Conservation (phyloP, 2,113 vertebrate genomes). For the Copsychus sechellarum region DNA sequence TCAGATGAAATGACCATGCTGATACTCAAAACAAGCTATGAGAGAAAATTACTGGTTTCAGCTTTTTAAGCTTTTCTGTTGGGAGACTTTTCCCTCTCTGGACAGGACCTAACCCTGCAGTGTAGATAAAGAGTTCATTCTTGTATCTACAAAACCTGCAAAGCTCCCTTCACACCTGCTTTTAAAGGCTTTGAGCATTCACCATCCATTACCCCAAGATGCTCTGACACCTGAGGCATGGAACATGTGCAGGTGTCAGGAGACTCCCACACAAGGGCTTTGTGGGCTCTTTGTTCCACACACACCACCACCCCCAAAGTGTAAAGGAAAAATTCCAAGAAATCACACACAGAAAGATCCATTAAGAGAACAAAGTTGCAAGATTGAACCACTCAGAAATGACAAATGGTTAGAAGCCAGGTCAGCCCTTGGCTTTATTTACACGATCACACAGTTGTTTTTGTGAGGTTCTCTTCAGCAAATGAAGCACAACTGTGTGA, state of each 20-base stretch:
- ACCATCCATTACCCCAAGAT: background rate
- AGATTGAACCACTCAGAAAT: background rate
- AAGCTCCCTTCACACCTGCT: background rate
- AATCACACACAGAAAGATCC: background rate
- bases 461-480: background rate
- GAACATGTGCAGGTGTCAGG: background rate
- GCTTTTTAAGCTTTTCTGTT: background rate
- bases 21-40: background rate
- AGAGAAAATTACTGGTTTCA: background rate
- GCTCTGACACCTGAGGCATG: fast-evolving
- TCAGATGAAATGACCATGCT: background rate
- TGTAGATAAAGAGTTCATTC: background rate
- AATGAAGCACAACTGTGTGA: background rate
- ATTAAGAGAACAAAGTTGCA: background rate
- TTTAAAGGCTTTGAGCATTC: background rate
- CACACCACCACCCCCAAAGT: background rate
- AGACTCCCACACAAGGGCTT: background rate
- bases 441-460: background rate
- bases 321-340: background rate
- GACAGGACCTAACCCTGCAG: background rate
- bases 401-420: background rate
- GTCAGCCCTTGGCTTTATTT: background rate
- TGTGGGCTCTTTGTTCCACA: background rate
- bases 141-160: background rate
- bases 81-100: background rate